Conservation (phyloP, 2,113 vertebrate species). For the Phaetusa simplex region DNA sequence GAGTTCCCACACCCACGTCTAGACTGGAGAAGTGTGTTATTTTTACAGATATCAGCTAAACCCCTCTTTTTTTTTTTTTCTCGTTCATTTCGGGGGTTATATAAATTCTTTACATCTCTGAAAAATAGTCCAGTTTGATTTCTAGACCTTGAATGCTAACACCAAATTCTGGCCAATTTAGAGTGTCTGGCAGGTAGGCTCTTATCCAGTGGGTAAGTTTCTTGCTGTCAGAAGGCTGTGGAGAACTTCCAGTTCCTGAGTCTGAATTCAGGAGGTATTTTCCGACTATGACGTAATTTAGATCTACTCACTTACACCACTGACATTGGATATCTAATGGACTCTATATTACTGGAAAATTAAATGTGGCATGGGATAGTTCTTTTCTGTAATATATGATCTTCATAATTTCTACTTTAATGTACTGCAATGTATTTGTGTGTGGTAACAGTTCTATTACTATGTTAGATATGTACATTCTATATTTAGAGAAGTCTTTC, state of each 20-base stretch:
- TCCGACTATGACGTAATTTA: neutral
- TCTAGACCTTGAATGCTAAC: neutral
- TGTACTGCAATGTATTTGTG: neutral
- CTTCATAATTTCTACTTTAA: neutral
- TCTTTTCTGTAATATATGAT: neutral
- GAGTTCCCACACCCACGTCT: neutral
- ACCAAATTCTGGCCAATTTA: neutral
- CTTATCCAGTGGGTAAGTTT: neutral
- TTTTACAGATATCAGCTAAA: neutral
- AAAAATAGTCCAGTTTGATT: neutral
- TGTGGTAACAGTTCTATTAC: neutral
- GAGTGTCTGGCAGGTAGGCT: neutral
- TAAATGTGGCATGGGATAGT: fast-evolving
- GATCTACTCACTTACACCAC: neutral
- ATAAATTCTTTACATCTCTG: neutral
- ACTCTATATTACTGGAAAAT: neutral
- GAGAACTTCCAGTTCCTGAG: neutral
- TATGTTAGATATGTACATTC: neutral
- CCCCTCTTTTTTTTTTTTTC: neutral
- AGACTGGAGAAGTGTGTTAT: neutral
- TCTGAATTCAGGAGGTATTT: neutral
- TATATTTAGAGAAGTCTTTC: neutral
- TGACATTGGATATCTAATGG: neutral
- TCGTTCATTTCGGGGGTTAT: neutral
- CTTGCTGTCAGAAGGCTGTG: neutral